phyloP scores from a whole-genome alignment of 2,888 invertebrate species.

The Polylopha cassiicola region DNA sequence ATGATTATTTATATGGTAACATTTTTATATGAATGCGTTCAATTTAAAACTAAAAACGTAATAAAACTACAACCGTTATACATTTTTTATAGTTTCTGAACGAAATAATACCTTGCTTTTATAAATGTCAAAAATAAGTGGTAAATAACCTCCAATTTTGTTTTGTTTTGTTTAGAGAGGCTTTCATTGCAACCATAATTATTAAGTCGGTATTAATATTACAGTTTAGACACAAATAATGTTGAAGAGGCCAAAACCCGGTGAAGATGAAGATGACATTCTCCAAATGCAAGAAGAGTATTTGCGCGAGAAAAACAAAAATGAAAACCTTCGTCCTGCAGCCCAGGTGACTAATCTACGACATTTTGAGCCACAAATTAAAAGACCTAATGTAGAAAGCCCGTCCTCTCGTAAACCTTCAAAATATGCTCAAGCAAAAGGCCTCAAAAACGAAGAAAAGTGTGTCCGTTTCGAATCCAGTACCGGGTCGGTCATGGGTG shows the following conservation, averaged over 20 bases:
- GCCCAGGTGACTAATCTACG: constrained; percentile 77
- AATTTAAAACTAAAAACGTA: no score
- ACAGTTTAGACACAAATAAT: constrained; percentile 47
- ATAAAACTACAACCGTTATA: no score
- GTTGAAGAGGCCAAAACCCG: constrained; percentile 81
- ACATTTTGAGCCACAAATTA: constrained; percentile 42
- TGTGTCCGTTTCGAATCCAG: constrained; percentile 41
- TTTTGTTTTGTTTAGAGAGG: no score
- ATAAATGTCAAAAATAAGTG: no score
- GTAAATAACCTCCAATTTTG: no score
- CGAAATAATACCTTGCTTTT: no score
- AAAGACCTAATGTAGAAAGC: constrained; percentile 28
- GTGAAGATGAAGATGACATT: constrained; percentile 85
- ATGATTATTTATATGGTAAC: no score
- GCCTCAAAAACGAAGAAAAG: constrained; percentile 59
- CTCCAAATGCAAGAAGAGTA: constrained; percentile 85
- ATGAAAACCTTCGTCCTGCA: constrained; percentile 76
- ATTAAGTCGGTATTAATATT: no score
- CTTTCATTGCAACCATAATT: no score
- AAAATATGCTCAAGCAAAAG: constrained; percentile 62
- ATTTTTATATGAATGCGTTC: no score
- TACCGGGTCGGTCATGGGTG: constrained; percentile 39
- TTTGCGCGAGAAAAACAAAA: constrained; percentile 71
- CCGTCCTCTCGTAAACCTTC: constrained; percentile 48
- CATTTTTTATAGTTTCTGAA: no score